Evolutionary conservation across 2,113 vertebrate genomes (phyloP).

Genomic region (Patagioenas fasciata): DNA sequence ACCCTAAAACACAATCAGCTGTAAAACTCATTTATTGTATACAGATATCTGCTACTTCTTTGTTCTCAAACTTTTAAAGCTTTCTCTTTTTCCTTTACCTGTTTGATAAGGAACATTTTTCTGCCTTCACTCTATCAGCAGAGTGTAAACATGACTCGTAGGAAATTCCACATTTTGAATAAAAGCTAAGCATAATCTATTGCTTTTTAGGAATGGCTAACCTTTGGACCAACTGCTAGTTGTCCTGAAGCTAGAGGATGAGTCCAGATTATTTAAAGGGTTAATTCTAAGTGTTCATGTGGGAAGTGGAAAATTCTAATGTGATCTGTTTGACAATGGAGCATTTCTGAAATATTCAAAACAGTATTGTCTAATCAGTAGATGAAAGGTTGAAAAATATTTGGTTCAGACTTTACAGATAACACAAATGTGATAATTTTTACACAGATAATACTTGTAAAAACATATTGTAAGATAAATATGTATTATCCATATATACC

Average conservation of each 20-base stretch:
- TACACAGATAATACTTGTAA: constrained; percentile 14
- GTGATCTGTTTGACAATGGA: neutral
- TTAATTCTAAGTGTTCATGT: neutral
- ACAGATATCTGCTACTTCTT: neutral
- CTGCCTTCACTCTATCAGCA: neutral
- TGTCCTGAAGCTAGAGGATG: neutral
- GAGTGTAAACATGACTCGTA: neutral
- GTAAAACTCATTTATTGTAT: neutral
- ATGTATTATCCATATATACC: neutral
- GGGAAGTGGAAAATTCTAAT: neutral
- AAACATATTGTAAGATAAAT: neutral
- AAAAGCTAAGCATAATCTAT: constrained; percentile 27
- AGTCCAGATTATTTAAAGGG: neutral
- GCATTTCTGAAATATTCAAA: neutral
- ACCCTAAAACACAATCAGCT: neutral
- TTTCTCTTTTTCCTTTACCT: neutral
- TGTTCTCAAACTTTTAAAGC: neutral
- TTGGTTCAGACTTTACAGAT: neutral
- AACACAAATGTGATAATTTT: constrained; percentile 21
- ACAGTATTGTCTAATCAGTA: neutral
- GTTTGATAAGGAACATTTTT: neutral
- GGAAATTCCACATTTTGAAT: neutral
- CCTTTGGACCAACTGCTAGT: neutral
- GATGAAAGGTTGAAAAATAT: neutral
- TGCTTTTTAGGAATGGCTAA: neutral